Evolutionary conservation across 1,140 invertebrate genomes (phyloP).

Genomic region (Stegodyphus mimosarum): DNA sequence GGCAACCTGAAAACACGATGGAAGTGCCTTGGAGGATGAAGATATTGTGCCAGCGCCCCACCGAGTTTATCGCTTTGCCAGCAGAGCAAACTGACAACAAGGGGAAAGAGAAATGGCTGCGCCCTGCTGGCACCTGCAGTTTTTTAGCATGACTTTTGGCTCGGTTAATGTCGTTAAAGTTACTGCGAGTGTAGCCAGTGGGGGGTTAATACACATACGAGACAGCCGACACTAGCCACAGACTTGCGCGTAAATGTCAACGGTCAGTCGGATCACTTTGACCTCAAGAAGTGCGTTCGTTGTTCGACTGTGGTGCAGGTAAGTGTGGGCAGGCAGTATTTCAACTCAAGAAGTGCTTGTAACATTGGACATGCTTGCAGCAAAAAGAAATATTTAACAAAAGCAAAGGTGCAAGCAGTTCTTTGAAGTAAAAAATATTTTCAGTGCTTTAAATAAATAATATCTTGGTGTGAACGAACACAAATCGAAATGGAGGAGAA

Average conservation of each 20-base stretch:
- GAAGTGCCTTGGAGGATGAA: neutral
- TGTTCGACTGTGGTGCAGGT: too few species aligned
- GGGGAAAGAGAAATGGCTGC: constrained; percentile 23
- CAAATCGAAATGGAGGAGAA: too few species aligned
- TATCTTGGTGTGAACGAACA: too few species aligned
- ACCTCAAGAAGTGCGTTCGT: neutral
- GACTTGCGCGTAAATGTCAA: neutral
- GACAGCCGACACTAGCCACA: neutral
- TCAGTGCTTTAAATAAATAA: too few species aligned
- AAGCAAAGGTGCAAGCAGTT: too few species aligned
- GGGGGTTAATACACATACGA: neutral
- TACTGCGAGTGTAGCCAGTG: neutral
- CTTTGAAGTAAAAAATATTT: too few species aligned
- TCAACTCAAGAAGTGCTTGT: too few species aligned
- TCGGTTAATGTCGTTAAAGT: constrained; percentile 1
- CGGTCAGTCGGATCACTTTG: neutral
- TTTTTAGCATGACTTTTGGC: constrained; percentile 6
- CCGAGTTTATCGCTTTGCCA: constrained; percentile 7
- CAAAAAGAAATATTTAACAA: too few species aligned
- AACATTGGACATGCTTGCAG: too few species aligned
- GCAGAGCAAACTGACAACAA: constrained; percentile 7
- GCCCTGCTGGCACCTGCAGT: constrained; percentile 14
- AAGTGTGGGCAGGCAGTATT: too few species aligned
- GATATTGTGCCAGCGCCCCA: constrained; percentile 4
- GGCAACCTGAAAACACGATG: too few species aligned